A percentile compares a stretch with the other conserved stretches of the same genome.
These are phyloP conservation scores for Entomyzon cyanotis DNA, from an alignment of 2,113 vertebrate genomes.

Conservation along the genomic window DNA sequence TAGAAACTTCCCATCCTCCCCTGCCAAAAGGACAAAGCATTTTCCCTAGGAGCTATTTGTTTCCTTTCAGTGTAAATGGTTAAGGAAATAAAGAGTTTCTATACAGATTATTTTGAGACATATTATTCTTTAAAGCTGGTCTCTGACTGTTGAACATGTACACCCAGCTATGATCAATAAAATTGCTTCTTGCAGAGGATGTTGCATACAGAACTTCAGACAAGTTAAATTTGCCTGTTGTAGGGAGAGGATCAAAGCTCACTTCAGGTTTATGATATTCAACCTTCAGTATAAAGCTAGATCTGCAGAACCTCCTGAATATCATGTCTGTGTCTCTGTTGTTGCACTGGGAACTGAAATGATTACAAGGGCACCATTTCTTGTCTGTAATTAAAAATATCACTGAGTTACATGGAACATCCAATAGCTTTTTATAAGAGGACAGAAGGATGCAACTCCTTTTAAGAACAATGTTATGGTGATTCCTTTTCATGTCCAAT, in stretches of 20 bases:
- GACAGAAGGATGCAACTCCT: not conserved
- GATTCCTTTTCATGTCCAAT: not conserved
- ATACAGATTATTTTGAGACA: not conserved
- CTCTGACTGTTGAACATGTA: not conserved
- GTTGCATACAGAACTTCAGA: not conserved
- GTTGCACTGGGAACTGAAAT: not conserved
- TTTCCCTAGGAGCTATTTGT: not conserved
- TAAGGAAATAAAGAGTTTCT: not conserved
- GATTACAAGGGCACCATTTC: not conserved
- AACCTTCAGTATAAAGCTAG: not conserved
- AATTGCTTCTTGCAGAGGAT: not conserved
- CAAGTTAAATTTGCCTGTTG: not conserved
- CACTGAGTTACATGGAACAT: not conserved
- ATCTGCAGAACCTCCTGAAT: not conserved
- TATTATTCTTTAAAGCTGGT: not conserved
- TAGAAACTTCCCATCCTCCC: not conserved
- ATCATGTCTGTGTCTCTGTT: not conserved
- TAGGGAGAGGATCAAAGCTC: not conserved
- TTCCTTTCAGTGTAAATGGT: not conserved
- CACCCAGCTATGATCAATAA: not conserved
- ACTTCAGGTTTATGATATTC: not conserved
- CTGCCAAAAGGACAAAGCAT: not conserved
- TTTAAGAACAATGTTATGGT: not conserved
- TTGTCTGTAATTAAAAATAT: not conserved
- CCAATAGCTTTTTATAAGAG: not conserved